Conservation (phyloP, 2,113 vertebrate species). For the Siniperca knerii region DNA sequence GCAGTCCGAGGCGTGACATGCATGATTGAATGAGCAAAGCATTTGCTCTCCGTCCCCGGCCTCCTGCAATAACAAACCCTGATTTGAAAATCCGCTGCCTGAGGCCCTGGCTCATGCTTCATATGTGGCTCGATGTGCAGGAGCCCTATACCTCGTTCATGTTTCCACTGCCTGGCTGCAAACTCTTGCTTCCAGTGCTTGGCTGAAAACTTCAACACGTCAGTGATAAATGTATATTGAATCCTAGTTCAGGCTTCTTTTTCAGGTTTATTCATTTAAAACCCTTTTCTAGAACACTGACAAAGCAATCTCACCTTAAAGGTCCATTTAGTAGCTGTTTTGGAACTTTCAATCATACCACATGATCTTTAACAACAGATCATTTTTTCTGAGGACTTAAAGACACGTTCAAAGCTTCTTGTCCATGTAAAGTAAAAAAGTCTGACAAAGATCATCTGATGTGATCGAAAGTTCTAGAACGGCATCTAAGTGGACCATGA, state of each 20-base stretch:
- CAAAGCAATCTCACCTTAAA: conserved; percentile 21
- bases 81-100: conserved; percentile 66
- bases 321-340: conserved; percentile 14
- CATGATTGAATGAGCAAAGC: conserved; percentile 74
- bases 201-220: conserved; percentile 21
- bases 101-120: conserved; percentile 47
- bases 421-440: neutral
- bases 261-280: conserved; percentile 34
- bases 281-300: neutral
- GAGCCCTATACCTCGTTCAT: conserved; percentile 14
- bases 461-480: neutral
- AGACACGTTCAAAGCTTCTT: neutral
- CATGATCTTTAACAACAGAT: neutral
- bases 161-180: conserved; percentile 16
- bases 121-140: conserved; percentile 29
- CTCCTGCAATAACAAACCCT: conserved; percentile 74
- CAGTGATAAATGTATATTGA: conserved; percentile 31
- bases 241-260: neutral
- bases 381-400: no score
- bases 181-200: neutral
- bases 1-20: conserved; percentile 49
- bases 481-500: neutral
- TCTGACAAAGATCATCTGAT: neutral
- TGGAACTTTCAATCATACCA: neutral
- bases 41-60: conserved; percentile 71